Conservation (phyloP, 1,140 invertebrate genomes). For the Ceratosolen fusciceps region DNA sequence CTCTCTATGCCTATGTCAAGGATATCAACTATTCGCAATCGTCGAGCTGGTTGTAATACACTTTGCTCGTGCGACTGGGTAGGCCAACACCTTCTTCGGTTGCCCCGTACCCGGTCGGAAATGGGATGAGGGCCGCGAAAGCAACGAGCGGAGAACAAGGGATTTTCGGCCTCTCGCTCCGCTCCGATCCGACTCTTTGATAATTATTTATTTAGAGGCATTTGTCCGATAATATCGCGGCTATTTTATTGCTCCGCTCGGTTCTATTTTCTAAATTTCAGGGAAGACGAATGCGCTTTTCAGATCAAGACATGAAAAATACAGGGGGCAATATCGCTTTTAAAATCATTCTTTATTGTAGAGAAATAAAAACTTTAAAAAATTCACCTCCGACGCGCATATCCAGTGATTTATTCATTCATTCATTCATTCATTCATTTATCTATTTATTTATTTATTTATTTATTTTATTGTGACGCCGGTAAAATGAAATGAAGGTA, state of each 20-base stretch:
- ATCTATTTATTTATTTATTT: too few species aligned
- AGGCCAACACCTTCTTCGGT: background rate
- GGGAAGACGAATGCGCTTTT: too few species aligned
- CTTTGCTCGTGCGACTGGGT: background rate
- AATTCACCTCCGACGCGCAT: too few species aligned
- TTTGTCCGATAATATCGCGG: background rate
- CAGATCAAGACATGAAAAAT: background rate
- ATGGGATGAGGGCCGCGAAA: background rate
- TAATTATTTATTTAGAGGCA: slow-evolving; percentile 6
- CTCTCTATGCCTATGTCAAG: too few species aligned
- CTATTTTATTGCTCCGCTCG: background rate
- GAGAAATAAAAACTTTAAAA: background rate
- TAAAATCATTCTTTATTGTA: background rate
- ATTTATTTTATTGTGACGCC: too few species aligned
- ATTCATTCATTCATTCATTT: too few species aligned
- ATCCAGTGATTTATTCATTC: too few species aligned
- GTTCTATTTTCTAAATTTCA: too few species aligned
- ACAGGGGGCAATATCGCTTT: background rate
- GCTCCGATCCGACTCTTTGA: background rate
- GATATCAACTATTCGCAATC: too few species aligned
- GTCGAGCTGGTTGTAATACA: too few species aligned
- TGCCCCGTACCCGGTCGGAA: background rate
- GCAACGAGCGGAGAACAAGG: background rate
- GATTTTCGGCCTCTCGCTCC: background rate
- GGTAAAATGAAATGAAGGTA: too few species aligned